Base-by-base conservation (phyloP, 1,140 invertebrate species). In the Kradibia gibbosae region DNA sequence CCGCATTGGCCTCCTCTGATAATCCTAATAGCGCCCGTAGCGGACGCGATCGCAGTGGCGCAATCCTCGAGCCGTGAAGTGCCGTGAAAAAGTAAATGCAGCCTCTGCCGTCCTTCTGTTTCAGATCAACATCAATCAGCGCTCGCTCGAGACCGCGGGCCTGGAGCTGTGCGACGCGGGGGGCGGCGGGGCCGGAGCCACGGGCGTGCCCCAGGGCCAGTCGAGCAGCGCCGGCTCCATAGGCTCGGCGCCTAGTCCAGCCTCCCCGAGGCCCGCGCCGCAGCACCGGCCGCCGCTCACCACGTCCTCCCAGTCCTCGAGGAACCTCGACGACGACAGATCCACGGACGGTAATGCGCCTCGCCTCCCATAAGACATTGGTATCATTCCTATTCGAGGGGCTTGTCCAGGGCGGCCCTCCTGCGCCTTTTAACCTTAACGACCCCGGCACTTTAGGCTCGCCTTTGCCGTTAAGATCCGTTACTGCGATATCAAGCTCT, bases 71-170 rank as follows among this genome's bases (percentile, higher is more conserved):
- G n/a, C 20, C n/a, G 55, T 10, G n/a, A 22, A 57, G n/a, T 57
- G 5, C n/a, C 10, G n/a, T 22, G 50, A 71, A 50, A 57, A 55
- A 82, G 67, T 22, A 53, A 25, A 50, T 17, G 15, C 13, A 22
- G 7, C 7, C 25, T 11, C n/a, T 17, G 11, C 1, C n/a, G 0
- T 20, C 78, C 74, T 8, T 70, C 20, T 85, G 5, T 89, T 88
- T 7, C 86, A 91, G 91, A 86, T 91, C 83, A 91, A 91, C 67
- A 89, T 91, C 78, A 90, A 91, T 78, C 91, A 91, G 86, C 88
- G 91, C 83, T 90, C 91, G 1, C 81, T 91, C 71, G 90, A 91
- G 73, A 87, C 90, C 65, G 88, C 91, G 22, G 89, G 90, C 67
- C 83, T 91, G 25, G 91, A 91, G 83, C 81, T 91, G 67, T 91